phyloP scores from a whole-genome alignment of 23 tunicate species.

The Halocynthia aurantium region DNA sequence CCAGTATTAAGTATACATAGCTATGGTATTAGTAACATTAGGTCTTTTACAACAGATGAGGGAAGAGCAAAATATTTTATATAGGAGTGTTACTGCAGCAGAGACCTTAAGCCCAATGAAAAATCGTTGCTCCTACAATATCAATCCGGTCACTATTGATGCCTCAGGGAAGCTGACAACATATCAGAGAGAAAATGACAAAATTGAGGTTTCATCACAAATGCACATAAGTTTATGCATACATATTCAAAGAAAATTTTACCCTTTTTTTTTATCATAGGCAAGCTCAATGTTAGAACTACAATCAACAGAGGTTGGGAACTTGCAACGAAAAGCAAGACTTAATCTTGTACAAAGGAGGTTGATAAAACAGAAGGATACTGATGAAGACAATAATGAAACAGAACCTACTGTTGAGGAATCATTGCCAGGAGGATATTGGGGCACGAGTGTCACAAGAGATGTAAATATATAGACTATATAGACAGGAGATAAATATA shows the following conservation, averaged over 20 bases:
- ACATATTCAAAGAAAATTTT: not conserved
- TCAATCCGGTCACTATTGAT: slow-evolving; percentile 58
- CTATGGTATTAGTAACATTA: too few species aligned
- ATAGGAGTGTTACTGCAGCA: slow-evolving; percentile 73
- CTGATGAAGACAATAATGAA: not conserved
- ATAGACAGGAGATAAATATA: too few species aligned
- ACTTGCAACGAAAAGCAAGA: slow-evolving; percentile 9
- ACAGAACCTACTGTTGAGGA: not conserved
- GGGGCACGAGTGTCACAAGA: slow-evolving; percentile 62
- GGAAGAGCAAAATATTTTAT: slow-evolving; percentile 51
- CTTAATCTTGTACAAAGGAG: slow-evolving; percentile 11
- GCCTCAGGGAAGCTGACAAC: slow-evolving; percentile 51
- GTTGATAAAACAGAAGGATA: not conserved
- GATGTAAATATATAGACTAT: slow-evolving; percentile 37
- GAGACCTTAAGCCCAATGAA: slow-evolving; percentile 54
- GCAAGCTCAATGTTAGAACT: not conserved
- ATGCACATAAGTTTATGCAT: too few species aligned
- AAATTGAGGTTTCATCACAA: slow-evolving; percentile 8
- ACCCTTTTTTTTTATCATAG: not conserved
- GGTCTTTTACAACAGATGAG: slow-evolving; percentile 37
- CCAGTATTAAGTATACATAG: too few species aligned
- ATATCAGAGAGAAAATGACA: not conserved
- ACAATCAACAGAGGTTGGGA: slow-evolving; percentile 14
- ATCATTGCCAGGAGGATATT: slow-evolving; percentile 64
- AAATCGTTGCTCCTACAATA: slow-evolving; percentile 63